Evolutionary conservation across 1,140 invertebrate genomes (phyloP), one percentile per base, ranked within the genome.

Genomic region (Nephila pilipes): DNA sequence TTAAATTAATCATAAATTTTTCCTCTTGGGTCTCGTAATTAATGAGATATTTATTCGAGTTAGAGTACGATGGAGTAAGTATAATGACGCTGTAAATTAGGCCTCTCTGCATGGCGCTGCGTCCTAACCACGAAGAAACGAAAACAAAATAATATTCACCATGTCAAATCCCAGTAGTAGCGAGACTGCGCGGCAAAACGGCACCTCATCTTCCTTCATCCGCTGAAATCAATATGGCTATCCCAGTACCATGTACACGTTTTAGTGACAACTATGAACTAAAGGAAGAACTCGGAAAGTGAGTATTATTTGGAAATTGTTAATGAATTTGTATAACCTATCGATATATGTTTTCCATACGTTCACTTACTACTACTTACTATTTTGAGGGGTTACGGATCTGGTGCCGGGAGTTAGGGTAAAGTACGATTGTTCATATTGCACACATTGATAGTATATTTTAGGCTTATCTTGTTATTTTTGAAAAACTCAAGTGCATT

Each of bases 221-320:
- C 65, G 20, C 69, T 87, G 81, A 93, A 92, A 93, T 93, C 94
- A 94, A 94, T 92, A 95, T 94, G 87, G 92, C 93, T 92, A 90
- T 92, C 36, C 89, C 93, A 63, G 87, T 92, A 58, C 83, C 91
- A 58, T 92, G 93, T 94, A 96, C 95, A 81, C 96, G 96, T 95
- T 99, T 99, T 96, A 99, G 98, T 96, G 99, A 99, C 96, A 99
- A 99, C 96, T 99, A 99, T 96, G 99, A 99, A 95, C 97, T 99
- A 94, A 99, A 99, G 96, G 99, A 99, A 96, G 99, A 99, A 97
- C 97, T 99, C 95, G 99, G 99, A 96, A 99, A 99, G 98, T 99
- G 97, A 98, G 98, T 98, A 96, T 36, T n/a, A 85, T 92, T 93
- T 87, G 20, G 22, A 32, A 75, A 79, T 87, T 38, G 46, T 8